Evolutionary conservation across 92 coral and sea anemone species (phyloP).

Genomic region (Phenganax marumi): DNA sequence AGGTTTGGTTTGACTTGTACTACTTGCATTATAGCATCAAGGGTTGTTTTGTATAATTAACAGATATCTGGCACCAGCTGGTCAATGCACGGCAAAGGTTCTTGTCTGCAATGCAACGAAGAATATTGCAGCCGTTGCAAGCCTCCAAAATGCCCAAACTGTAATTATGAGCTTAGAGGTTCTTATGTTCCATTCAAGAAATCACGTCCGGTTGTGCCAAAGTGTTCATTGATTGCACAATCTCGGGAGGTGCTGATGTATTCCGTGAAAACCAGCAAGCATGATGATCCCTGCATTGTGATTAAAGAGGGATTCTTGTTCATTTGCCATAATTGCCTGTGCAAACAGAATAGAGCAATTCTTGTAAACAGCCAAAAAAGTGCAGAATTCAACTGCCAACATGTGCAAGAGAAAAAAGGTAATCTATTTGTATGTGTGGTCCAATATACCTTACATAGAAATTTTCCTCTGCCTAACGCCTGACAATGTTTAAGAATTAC

Average conservation of each 20-base stretch:
- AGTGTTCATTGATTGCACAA: background rate
- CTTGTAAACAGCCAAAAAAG: conserved; percentile 16
- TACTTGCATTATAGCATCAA: too few species aligned
- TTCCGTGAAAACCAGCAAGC: conserved; percentile 38
- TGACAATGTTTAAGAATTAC: too few species aligned
- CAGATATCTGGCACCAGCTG: background rate
- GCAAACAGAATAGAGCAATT: conserved; percentile 21
- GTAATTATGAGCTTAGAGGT: conserved; percentile 33
- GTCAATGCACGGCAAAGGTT: background rate
- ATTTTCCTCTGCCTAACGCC: too few species aligned
- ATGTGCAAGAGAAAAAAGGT: conserved; percentile 2
- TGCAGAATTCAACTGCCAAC: conserved; percentile 34
- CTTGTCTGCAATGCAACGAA: background rate
- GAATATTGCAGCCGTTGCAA: background rate
- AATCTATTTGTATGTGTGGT: too few species aligned
- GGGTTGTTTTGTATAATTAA: too few species aligned
- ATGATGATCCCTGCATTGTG: conserved; percentile 38
- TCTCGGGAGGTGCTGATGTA: background rate
- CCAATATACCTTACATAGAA: too few species aligned
- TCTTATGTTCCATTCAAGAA: background rate
- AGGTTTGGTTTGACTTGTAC: too few species aligned
- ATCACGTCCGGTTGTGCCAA: conserved; percentile 1
- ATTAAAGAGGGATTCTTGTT: background rate
- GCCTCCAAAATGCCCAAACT: background rate
- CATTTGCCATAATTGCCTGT: conserved; percentile 16